Evolutionary conservation across 2,797 vertebrate species (phyloP), one percentile per base, ranked within the genome.

Genomic region (Tokudaia muenninki): DNA sequence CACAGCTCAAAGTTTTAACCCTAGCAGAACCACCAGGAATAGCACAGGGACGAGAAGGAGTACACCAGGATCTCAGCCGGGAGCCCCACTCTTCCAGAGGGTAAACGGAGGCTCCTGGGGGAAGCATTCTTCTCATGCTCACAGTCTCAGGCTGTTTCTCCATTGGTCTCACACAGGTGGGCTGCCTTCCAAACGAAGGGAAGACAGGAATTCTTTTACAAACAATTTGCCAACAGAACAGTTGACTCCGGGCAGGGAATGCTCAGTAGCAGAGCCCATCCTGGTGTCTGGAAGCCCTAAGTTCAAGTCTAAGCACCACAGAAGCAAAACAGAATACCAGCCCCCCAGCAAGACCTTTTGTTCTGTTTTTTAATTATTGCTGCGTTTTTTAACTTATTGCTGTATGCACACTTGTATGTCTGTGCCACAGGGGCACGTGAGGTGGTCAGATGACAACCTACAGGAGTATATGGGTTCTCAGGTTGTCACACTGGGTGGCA

Each of bases 1-100:
- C 91, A 84, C 90, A 65, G 57, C 94, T 95, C 82, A 90, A 97
- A 95, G 90, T 61, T 75, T 95, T 95, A 96, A 96, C 88, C 61
- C 92, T 90, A 77, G 96, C 88, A 95, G 92, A 75, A 81, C 79
- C 34, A 59, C 34, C 91, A 95, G 70, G 95, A 84, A 94, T 0
- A 0, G 87, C 92, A 41, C 67, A 22, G 89, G 93, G 88, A 88
- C 3, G 31, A 29, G 47, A 21, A 50, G 3, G 55, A 34, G 26
- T 12, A 59, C 47, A 79, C 21, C 34, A n/a, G 17, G n/a, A 41
- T 10, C 37, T 52, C 2, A 67, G 57, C 50, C 65, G 9, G 3
- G 0, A 90, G 61, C 3, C 41, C 41, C 1, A 0, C 3, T 83
- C 24, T 34, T 61, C 47, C 65, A 8, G 16, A 6, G 74, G 88